Base-by-base conservation (phyloP, 2,113 vertebrate species). In the Misgurnus anguillicaudatus region DNA sequence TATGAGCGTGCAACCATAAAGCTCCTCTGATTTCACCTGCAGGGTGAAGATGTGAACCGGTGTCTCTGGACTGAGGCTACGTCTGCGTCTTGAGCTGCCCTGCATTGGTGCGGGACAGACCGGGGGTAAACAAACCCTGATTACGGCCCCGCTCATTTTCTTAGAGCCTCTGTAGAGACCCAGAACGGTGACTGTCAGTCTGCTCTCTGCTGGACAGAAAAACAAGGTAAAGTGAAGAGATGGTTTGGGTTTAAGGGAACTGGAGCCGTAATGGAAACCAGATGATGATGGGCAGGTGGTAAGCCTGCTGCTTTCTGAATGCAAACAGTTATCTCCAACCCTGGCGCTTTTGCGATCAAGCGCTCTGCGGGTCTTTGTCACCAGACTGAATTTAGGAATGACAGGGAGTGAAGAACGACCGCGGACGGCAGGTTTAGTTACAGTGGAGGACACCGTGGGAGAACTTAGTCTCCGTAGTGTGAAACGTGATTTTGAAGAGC, bases 81-180 rank as follows among this genome's bases (percentile, higher is more conserved):
- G 58, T 10, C 86, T 78, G 14, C 85, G 84, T 14, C 84, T 19
- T 0, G 88, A 45, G 0, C 36, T 58, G 42, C 19, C 62, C 9
- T 81, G 85, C 47, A 84, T 85, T 24, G 90, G 83, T 0, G 65
- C 74, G 0, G 83, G 87, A 79, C 87, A 88, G 57, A 84, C 72
- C 0, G 92, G 91, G 5, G 92, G 87, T 31, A 95, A 90, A 64
- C 86, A 89, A 67, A 88, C 92, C 24, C 85, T 89, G 4, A 94
- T 85, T 0, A 89, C 88, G 38, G 87, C 87, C 39, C 90, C 86
- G 0, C 82, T 85, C 7, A 89, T 83, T 55, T 85, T 89, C 41
- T 86, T 87, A 17, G 90, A 86, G 58, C 89, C 81, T 13, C 89
- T 90, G 3, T 89, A 90, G 4, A 95, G n/a, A 0, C 92, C 85